A percentile compares a stretch with the other conserved stretches of the same genome.
Evolutionary conservation across 2,113 vertebrate genomes (phyloP).

Genomic region (Dermatemys mawii): DNA sequence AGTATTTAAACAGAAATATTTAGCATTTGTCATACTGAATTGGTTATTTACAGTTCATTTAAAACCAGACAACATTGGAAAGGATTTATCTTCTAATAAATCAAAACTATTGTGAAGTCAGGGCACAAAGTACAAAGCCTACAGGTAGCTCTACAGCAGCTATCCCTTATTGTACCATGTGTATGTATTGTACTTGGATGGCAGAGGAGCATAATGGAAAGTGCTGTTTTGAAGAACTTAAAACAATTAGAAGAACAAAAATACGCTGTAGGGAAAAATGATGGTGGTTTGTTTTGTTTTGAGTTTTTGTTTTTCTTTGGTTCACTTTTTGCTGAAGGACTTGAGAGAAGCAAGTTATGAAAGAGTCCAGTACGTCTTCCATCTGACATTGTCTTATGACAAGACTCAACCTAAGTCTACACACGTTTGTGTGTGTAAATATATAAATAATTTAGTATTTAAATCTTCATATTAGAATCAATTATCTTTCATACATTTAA

Average conservation of each 20-base stretch:
- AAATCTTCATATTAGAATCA: background rate
- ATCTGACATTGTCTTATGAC: background rate
- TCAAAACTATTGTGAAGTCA: background rate
- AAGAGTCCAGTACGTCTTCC: background rate
- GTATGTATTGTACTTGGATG: background rate
- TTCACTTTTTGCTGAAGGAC: background rate
- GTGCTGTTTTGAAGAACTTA: background rate
- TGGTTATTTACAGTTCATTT: constrained; percentile 64
- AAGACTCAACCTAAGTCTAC: background rate
- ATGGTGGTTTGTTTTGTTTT: background rate
- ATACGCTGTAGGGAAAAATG: background rate
- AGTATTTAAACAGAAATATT: constrained; percentile 52
- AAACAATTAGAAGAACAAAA: constrained; percentile 12
- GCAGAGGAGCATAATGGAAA: background rate
- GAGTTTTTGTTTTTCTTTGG: background rate
- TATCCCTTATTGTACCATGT: constrained; percentile 3
- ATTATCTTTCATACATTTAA: background rate
- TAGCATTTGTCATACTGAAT: constrained; percentile 38
- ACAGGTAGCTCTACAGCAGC: constrained; percentile 18
- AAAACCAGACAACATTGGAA: constrained; percentile 25
- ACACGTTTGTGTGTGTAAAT: background rate
- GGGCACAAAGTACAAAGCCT: background rate
- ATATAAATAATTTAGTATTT: background rate
- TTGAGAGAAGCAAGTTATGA: background rate
- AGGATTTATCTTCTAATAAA: constrained; percentile 35